A percentile compares a stretch with the other conserved stretches of the same genome.
Conservation (phyloP, 2,888 invertebrate genomes). For the Acanthoscelides obtectus region DNA sequence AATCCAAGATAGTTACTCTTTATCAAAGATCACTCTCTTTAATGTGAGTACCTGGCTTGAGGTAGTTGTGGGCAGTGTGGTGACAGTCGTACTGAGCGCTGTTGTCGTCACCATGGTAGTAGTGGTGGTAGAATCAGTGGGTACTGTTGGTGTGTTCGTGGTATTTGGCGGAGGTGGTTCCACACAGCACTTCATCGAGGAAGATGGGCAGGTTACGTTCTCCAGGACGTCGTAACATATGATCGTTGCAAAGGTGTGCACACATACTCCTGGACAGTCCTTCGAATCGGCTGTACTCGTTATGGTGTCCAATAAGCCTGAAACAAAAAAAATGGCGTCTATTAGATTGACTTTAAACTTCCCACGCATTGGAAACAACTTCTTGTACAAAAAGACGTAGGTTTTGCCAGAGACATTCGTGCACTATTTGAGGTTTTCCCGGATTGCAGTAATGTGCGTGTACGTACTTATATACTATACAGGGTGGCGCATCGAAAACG, state of each 20-base stretch:
- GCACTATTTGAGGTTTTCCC: no score
- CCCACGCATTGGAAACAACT: neutral
- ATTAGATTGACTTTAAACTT: neutral
- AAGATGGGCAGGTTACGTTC: constrained; percentile 73
- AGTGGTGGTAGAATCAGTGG: constrained; percentile 34
- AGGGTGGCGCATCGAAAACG: no score
- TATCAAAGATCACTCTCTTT: no score
- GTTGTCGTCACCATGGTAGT: constrained; percentile 34
- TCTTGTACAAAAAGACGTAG: no score
- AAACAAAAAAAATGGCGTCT: constrained; percentile 2
- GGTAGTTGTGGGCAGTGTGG: constrained; percentile 25
- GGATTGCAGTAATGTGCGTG: no score
- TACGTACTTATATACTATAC: no score
- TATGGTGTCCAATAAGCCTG: constrained; percentile 79
- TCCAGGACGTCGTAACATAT: constrained; percentile 83
- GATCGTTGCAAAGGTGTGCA: constrained; percentile 78
- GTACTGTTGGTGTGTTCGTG: constrained; percentile 34
- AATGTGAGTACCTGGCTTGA: constrained; percentile 25
- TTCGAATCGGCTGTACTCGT: constrained; percentile 80
- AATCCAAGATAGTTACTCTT: no score
- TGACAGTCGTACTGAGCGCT: constrained; percentile 29
- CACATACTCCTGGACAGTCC: constrained; percentile 86
- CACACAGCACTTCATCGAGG: constrained; percentile 80
- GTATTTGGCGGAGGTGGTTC: constrained; percentile 64
- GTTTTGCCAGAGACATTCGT: no score